phyloP scores from a whole-genome alignment of 2,113 vertebrate genomes.

The Tetrao urogallus region DNA sequence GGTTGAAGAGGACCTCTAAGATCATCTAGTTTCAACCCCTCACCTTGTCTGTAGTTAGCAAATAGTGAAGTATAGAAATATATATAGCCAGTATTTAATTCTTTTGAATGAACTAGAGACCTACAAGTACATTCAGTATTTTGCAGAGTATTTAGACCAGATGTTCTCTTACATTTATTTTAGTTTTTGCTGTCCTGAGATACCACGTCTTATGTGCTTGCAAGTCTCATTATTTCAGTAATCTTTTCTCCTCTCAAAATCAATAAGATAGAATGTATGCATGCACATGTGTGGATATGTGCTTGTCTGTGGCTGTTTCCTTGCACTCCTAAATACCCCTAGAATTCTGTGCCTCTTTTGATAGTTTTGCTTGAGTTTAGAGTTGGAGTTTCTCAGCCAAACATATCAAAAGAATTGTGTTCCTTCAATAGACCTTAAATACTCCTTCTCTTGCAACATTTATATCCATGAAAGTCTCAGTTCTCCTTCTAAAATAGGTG shows the following conservation, averaged over 20 bases:
- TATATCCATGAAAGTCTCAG: background rate
- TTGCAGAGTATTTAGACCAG: background rate
- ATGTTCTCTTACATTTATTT: background rate
- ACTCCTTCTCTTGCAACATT: background rate
- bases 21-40: no score
- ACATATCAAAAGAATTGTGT: background rate
- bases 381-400: background rate
- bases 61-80: background rate
- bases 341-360: background rate
- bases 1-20: no score
- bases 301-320: background rate
- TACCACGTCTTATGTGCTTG: background rate
- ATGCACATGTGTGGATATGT: rapidly evolving
- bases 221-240: background rate
- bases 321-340: rapidly evolving
- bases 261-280: rapidly evolving
- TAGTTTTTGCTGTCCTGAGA: background rate
- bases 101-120: background rate
- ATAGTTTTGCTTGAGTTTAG: background rate
- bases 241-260: background rate
- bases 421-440: background rate
- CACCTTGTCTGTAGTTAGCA: background rate
- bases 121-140: background rate
- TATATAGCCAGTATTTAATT: background rate
- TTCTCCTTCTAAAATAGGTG: background rate